phyloP scores from a whole-genome alignment of 2,888 invertebrate genomes.

The Chesias legatella region DNA sequence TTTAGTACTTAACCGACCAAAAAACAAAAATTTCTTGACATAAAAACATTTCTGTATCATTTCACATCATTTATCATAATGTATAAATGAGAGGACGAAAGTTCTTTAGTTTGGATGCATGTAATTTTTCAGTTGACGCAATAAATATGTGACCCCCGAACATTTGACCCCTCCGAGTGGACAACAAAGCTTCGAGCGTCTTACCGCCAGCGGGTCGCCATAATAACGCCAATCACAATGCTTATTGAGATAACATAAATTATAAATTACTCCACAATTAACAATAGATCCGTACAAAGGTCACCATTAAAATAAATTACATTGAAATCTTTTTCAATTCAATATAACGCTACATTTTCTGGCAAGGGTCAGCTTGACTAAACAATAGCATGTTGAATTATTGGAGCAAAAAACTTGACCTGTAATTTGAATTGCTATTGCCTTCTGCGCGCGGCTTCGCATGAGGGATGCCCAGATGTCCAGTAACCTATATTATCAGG shows the following conservation, averaged over 20 bases:
- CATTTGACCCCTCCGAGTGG: constrained; percentile 63
- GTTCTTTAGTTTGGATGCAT: constrained; percentile 34
- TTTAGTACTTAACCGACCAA: too few species aligned
- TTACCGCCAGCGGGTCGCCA: constrained; percentile 67
- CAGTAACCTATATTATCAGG: too few species aligned
- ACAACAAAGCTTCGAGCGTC: constrained; percentile 59
- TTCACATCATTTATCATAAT: too few species aligned
- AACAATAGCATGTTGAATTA: constrained; percentile 13
- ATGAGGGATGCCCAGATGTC: too few species aligned
- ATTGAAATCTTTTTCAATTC: constrained; percentile 17
- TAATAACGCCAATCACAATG: constrained; percentile 71
- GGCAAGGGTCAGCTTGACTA: constrained; percentile 18
- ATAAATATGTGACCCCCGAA: constrained; percentile 70
- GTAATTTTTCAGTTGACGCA: constrained; percentile 58
- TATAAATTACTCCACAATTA: constrained; percentile 53
- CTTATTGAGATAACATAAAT: constrained; percentile 74
- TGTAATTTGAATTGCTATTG: not conserved
- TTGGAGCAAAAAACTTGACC: constrained; percentile 13
- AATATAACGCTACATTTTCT: constrained; percentile 22
- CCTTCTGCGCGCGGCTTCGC: too few species aligned
- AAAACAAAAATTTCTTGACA: too few species aligned
- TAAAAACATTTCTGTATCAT: too few species aligned
- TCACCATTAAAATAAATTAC: constrained; percentile 30
- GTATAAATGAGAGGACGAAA: too few species aligned
- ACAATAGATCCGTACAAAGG: constrained; percentile 28